Base-by-base conservation (phyloP, 1,140 invertebrate species). In the Lanistes nyassanus region DNA sequence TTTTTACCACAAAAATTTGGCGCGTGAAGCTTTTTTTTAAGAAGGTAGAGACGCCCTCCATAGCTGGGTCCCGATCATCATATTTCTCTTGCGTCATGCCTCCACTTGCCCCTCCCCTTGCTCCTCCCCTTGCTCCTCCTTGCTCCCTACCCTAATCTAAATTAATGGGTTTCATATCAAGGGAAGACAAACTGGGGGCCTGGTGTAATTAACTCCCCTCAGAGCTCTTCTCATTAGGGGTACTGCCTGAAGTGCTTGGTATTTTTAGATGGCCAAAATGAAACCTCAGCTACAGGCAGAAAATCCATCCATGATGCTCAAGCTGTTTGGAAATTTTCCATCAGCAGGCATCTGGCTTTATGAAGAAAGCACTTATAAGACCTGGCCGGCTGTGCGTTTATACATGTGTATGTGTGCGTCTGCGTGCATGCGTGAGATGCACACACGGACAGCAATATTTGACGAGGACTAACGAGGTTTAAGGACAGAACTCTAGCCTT, bases 161-260 rank as follows among this genome's bases (percentile, higher is more conserved):
- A 69, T 69, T 69, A 69, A 69, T 69, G 67, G n/a, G 13, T 69
- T 69, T 69, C 67, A 55, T 69, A 69, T 69, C 67, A 51, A 51
- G 42, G 42, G 67, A 29, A 69, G 67, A 69, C 67, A 69, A 53
- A 26, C 29, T 42, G 21, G 42, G 67, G 23, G 36, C 31, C 67
- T 69, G 67, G 67, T 21, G 67, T 69, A 69, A 69, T 69, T 51
- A 69, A 69, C 67, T 69, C 67, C 67, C 67, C 67, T 69, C 26
- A 42, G 67, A 69, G 67, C 67, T 69, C 67, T 69, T 29, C 67
- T 69, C 67, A 55, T 69, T 69, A 69, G 67, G 47, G 53, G 67
- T 69, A 69, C 53, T 51, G 42, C 51, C 47, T 69, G 67, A 69
- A 53, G 67, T 42, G 67, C 67, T 29, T n/a, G 67, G 42, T 69